These are phyloP conservation scores for Oryzias javanicus DNA, from an alignment of 2,113 vertebrate genomes.

Conservation along the genomic window DNA sequence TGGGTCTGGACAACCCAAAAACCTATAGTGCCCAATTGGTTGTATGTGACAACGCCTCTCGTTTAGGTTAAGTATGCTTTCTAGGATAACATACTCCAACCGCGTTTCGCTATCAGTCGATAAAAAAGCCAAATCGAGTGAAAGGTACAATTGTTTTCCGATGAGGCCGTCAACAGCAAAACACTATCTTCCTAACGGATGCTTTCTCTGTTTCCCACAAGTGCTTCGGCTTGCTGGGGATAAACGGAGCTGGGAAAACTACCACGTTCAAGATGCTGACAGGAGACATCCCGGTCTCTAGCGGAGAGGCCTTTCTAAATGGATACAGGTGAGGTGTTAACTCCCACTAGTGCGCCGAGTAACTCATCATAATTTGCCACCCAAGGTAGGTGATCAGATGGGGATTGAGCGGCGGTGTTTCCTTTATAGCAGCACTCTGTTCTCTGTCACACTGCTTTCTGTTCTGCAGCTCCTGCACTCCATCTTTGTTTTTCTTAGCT, in stretches of 20 bases:
- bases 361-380: constrained; percentile 74
- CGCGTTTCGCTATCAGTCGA: too few relatives aligned
- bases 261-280: constrained; percentile 99
- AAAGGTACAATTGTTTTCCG: constrained; percentile 5
- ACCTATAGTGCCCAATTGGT: too few relatives aligned
- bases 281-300: constrained; percentile 90
- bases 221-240: constrained; percentile 98
- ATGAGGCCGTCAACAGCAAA: not conserved
- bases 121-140: too few relatives aligned
- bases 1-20: too few relatives aligned
- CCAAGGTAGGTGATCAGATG: constrained; percentile 61
- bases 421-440: constrained; percentile 15
- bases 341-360: constrained; percentile 41
- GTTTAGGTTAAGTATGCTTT: too few relatives aligned
- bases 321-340: constrained; percentile 86
- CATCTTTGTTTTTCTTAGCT: constrained; percentile 19
- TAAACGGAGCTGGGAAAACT: constrained; percentile 97
- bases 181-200: constrained; percentile 19
- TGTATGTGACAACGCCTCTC: too few relatives aligned
- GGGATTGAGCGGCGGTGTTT: constrained; percentile 33
- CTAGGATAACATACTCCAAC: too few relatives aligned
- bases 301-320: constrained; percentile 93
- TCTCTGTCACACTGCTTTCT: constrained; percentile 28
- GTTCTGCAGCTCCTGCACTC: constrained; percentile 12
- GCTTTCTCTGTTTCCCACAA: constrained; percentile 49